phyloP scores from a whole-genome alignment of 2,888 invertebrate genomes.

The Lypha dubia region DNA sequence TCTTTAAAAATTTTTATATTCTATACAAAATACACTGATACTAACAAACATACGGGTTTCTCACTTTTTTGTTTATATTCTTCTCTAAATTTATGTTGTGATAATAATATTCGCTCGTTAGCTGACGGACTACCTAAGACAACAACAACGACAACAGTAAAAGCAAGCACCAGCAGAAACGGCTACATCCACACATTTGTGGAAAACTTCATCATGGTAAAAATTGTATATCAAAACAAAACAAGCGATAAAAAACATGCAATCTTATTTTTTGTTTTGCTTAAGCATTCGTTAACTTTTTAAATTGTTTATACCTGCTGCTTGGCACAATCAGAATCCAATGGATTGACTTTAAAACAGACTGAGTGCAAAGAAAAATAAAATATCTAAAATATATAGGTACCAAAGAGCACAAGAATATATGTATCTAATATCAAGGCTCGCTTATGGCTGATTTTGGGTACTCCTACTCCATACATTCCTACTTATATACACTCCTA shows the following conservation, averaged over 20 bases:
- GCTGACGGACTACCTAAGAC: slow-evolving; percentile 49
- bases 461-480: not conserved
- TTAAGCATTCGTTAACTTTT: slow-evolving; percentile 76
- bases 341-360: slow-evolving; percentile 30
- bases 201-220: slow-evolving; percentile 47
- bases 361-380: slow-evolving; percentile 21
- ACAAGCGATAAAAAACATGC: slow-evolving; percentile 69
- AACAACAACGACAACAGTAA: slow-evolving; percentile 49
- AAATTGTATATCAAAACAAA: slow-evolving; percentile 69
- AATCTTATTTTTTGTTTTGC: slow-evolving; percentile 81
- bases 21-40: slow-evolving; percentile 65
- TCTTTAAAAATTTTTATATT: slow-evolving; percentile 59
- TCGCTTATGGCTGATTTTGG: slow-evolving; percentile 51
- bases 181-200: slow-evolving; percentile 15
- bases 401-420: slow-evolving; percentile 44
- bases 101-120: slow-evolving; percentile 54
- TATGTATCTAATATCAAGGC: slow-evolving; percentile 44
- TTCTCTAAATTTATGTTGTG: slow-evolving; percentile 69
- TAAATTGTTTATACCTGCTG: slow-evolving; percentile 71
- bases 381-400: slow-evolving; percentile 16
- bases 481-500: not conserved
- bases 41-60: slow-evolving; percentile 45
- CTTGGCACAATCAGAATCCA: slow-evolving; percentile 31
- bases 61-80: slow-evolving; percentile 71
- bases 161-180: slow-evolving; percentile 29